phyloP scores from a whole-genome alignment of 1,140 invertebrate genomes.

The Halictus rubicundus region DNA sequence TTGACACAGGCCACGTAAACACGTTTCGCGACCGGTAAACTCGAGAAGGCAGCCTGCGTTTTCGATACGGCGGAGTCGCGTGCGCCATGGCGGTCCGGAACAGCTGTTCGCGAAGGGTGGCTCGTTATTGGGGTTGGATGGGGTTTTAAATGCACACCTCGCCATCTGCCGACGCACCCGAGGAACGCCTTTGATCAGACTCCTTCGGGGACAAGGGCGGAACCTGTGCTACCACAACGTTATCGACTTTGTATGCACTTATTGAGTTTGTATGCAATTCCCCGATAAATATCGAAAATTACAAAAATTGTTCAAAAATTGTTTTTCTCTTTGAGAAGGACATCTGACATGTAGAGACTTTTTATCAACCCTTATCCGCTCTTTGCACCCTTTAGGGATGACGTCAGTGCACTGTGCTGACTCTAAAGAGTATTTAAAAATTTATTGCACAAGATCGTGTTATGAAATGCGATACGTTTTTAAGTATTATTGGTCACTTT shows the following conservation, averaged over 20 bases:
- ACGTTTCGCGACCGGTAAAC: slow-evolving; percentile 31
- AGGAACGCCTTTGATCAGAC: neutral
- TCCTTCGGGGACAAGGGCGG: slow-evolving; percentile 13
- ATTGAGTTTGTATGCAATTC: neutral
- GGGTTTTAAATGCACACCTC: neutral
- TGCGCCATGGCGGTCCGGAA: slow-evolving; percentile 61
- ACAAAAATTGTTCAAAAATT: too few relatives aligned
- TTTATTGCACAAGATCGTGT: too few relatives aligned
- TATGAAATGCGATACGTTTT: too few relatives aligned
- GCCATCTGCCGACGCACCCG: slow-evolving; percentile 36
- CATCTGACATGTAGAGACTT: too few relatives aligned
- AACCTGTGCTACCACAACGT: slow-evolving; percentile 6
- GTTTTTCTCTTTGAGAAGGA: too few relatives aligned
- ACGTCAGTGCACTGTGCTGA: too few relatives aligned
- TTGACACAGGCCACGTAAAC: slow-evolving; percentile 33
- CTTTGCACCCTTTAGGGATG: too few relatives aligned
- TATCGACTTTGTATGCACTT: too few relatives aligned
- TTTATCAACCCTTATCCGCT: too few relatives aligned
- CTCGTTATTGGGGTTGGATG: slow-evolving; percentile 31
- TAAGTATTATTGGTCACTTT: too few relatives aligned
- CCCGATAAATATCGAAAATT: neutral
- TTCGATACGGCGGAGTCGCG: slow-evolving; percentile 56
- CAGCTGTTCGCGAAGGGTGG: slow-evolving; percentile 54
- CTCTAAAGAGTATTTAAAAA: too few relatives aligned
- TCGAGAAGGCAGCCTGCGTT: slow-evolving; percentile 40